phyloP scores from a whole-genome alignment of 1,140 invertebrate species.

The Cyphomyrmex costatus region DNA sequence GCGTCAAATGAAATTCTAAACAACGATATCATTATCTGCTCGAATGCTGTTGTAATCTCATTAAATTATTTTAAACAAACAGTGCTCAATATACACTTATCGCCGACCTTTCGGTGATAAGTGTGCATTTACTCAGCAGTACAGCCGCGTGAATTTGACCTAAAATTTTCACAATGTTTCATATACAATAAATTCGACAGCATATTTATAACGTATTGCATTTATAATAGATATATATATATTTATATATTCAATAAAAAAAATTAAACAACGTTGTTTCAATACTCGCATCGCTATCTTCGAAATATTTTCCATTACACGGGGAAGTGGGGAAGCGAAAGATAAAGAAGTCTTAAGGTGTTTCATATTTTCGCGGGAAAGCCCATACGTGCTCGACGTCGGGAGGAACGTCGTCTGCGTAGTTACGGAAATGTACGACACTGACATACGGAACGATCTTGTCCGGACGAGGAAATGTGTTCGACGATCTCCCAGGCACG shows the following conservation, averaged over 20 bases:
- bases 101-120: slow-evolving; percentile 27
- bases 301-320: slow-evolving; percentile 7
- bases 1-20: slow-evolving; percentile 60
- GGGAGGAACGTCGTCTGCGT: not conserved
- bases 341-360: slow-evolving; percentile 40
- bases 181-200: not conserved
- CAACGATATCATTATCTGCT: slow-evolving; percentile 54
- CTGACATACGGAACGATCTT: slow-evolving; percentile 70
- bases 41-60: slow-evolving; percentile 62
- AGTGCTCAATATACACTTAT: slow-evolving; percentile 35
- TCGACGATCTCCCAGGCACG: slow-evolving; percentile 35
- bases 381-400: not conserved
- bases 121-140: slow-evolving; percentile 23
- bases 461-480: slow-evolving; percentile 67
- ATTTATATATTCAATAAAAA: not conserved
- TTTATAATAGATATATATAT: too few relatives aligned
- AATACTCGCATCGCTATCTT: not conserved
- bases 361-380: slow-evolving; percentile 23
- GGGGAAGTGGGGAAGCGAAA: not conserved
- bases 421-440: slow-evolving; percentile 55
- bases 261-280: not conserved
- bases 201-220: not conserved
- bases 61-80: slow-evolving; percentile 65
- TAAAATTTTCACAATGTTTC: not conserved
- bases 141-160: not conserved